Percentiles rank a stretch among this genome's conserved stretches.
These are phyloP conservation scores for Capromys pilorides DNA, from an alignment of 2,797 vertebrate genomes.

Conservation along the genomic window DNA sequence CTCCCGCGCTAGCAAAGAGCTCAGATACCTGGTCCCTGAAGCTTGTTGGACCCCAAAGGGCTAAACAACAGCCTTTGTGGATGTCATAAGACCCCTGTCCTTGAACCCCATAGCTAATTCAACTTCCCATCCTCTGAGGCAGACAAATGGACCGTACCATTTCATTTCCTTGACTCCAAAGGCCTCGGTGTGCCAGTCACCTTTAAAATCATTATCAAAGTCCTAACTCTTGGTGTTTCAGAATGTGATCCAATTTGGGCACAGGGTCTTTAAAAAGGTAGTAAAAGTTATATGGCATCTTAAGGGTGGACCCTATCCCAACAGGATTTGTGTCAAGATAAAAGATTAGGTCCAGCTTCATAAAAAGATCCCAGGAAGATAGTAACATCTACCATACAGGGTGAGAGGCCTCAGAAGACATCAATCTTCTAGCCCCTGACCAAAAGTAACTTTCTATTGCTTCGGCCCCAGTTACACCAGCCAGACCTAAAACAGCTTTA, in stretches of 20 bases:
- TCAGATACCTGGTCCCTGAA: neutral
- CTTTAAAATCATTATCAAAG: neutral
- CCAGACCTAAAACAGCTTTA: rapidly evolving
- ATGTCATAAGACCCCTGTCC: neutral
- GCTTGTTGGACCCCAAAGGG: neutral
- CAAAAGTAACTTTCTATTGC: neutral
- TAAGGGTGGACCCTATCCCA: neutral
- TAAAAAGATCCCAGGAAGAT: neutral
- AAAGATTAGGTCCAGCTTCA: neutral
- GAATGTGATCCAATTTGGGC: neutral
- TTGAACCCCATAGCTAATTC: neutral
- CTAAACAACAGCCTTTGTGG: neutral
- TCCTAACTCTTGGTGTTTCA: neutral
- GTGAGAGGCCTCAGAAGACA: neutral
- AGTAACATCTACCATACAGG: rapidly evolving
- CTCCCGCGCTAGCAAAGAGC: neutral
- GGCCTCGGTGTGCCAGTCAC: neutral
- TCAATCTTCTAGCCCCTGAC: neutral
- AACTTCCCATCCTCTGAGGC: neutral
- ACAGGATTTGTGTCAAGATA: neutral
- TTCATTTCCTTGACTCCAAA: neutral
- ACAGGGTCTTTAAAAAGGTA: neutral
- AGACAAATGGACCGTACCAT: neutral
- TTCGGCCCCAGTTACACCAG: neutral
- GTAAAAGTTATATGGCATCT: neutral